A percentile compares a stretch with the other conserved stretches of the same genome.
Conservation (phyloP, 2,113 vertebrate genomes). For the Guaruba guarouba region DNA sequence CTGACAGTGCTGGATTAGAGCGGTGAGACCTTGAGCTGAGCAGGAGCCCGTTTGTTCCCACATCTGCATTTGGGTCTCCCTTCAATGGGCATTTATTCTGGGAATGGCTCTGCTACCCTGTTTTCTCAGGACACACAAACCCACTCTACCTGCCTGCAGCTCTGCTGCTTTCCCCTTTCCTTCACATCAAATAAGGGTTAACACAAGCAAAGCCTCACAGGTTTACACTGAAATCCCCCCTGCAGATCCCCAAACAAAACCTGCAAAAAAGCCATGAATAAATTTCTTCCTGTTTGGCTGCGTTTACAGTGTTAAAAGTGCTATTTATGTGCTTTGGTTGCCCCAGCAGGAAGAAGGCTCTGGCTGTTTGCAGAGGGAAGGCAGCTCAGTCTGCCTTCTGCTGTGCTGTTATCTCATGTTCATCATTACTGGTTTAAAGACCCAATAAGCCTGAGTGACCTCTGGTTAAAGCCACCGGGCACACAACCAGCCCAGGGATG, state of each 20-base stretch:
- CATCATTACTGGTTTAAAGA: background rate
- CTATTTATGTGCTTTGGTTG: background rate
- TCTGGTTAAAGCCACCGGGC: background rate
- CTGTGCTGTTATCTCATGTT: background rate
- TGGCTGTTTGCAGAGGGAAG: background rate
- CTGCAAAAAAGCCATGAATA: slow-evolving; percentile 14
- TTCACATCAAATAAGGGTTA: background rate
- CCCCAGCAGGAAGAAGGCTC: background rate
- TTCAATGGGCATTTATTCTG: background rate
- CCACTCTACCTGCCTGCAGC: fast-evolving
- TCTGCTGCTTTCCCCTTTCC: background rate
- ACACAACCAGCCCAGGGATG: background rate
- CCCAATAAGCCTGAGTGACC: background rate
- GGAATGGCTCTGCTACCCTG: fast-evolving
- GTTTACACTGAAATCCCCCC: background rate
- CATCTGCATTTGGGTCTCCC: background rate
- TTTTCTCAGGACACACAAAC: background rate
- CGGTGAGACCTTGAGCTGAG: background rate
- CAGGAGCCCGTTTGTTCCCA: background rate
- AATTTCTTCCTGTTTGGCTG: slow-evolving; percentile 29
- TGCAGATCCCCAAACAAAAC: slow-evolving; percentile 13
- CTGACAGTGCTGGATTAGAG: fast-evolving
- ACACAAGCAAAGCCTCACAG: background rate
- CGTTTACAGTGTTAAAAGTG: background rate
- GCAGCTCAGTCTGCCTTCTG: background rate